Evolutionary conservation across 2,888 invertebrate genomes (phyloP), one percentile per base, ranked within the genome.

Genomic region (Pristionchus maxplancki): DNA sequence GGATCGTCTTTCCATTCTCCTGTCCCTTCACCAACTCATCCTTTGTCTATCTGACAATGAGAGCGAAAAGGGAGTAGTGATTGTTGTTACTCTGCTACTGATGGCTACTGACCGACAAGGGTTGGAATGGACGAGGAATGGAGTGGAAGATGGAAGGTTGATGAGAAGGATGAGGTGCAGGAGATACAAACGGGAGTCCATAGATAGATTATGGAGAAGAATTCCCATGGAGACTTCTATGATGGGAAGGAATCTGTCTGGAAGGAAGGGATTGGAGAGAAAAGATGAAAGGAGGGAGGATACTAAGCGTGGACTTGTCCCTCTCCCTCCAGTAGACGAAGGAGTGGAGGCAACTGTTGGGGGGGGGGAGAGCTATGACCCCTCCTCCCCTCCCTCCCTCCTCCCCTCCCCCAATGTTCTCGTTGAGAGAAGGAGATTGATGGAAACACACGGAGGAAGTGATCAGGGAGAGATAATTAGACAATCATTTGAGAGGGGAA

Each of bases 41-140:
- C 28, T 81, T 34, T 81, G 48, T 31, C 50, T 81, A 50, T 81
- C 24, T 9, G 37, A 34, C 31, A 71, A 17, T 5, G 71, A 81
- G 81, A 44, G 11, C 6, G 17, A 20, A 48, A 9, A 24, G 24
- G 62, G 40, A 84, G 37, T 8, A 40, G 40, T 24, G 44, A 37
- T 74, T 28, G 40, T 34, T 67, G 67, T 31, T 74, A 74, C 37
- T 40, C 37, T 31, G 24, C 15, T 31, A 67, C 37, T 5, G 58
- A 58, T 6, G 17, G 40, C 6, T n/a, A 67, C 64, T 86, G 28
- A 86, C 86, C 86, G 64, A 34, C 86, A 86, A 13, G 86, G 86
- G 67, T 44, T 86, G 64, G 64, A 67, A n/a, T 86, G 64, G 15
- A 86, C 44, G 17, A 86, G 64, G 28, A 86, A 64, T 40, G 67